These are phyloP conservation scores for Syngnathoides biaculeatus DNA, from an alignment of 2,113 vertebrate species.

Conservation along the genomic window DNA sequence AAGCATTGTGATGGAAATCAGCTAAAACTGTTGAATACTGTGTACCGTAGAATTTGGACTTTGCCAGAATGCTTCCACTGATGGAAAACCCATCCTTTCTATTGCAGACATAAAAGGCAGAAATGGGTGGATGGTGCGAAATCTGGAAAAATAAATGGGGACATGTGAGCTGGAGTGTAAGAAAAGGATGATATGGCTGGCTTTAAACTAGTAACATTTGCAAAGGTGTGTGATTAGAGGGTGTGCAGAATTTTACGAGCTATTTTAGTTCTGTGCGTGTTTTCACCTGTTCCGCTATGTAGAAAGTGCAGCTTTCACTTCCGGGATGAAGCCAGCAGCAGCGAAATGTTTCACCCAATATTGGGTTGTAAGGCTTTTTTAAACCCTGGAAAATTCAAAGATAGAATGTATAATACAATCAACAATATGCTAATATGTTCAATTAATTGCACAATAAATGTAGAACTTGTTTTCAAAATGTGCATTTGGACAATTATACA, in stretches of 20 bases:
- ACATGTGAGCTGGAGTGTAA: slow-evolving; percentile 9
- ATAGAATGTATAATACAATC: neutral
- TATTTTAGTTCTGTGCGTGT: slow-evolving; percentile 1
- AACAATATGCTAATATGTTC: neutral
- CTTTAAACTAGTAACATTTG: slow-evolving; percentile 20
- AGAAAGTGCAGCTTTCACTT: slow-evolving; percentile 91
- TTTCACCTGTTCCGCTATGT: slow-evolving; percentile 92
- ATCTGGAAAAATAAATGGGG: slow-evolving; percentile 72
- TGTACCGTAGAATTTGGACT: slow-evolving; percentile 94
- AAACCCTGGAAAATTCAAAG: slow-evolving; percentile 77
- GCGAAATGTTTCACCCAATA: slow-evolving; percentile 93
- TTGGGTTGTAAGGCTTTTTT: slow-evolving; percentile 97
- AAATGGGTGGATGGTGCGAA: slow-evolving; percentile 93
- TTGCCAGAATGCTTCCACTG: slow-evolving; percentile 88
- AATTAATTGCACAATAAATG: neutral
- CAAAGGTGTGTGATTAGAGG: neutral
- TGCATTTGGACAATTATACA: neutral
- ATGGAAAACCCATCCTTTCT: slow-evolving; percentile 91
- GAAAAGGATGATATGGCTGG: neutral
- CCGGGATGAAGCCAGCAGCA: slow-evolving; percentile 95
- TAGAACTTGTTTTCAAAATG: neutral
- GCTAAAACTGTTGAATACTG: neutral
- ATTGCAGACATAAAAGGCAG: slow-evolving; percentile 94
- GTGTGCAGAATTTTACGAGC: neutral
- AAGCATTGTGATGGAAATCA: neutral